phyloP scores from a whole-genome alignment of 2,113 vertebrate genomes.

The Ictalurus furcatus region DNA sequence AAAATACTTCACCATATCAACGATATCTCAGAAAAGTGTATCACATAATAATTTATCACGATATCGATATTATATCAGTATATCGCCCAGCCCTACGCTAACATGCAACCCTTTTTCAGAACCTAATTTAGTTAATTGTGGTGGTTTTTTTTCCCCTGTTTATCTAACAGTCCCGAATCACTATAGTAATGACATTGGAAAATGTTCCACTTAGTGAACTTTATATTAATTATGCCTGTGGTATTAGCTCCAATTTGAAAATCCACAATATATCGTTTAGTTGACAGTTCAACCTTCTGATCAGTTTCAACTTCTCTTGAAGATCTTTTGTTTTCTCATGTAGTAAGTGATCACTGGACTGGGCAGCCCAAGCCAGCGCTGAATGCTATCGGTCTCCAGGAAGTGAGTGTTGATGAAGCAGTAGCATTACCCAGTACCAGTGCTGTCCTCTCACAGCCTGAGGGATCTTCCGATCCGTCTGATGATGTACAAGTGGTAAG shows the following conservation, averaged over 20 bases:
- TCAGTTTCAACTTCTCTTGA: conserved; percentile 72
- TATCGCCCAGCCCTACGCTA: not conserved
- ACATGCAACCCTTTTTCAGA: not conserved
- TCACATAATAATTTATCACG: too few relatives aligned
- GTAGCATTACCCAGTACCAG: conserved; percentile 69
- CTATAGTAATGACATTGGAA: not conserved
- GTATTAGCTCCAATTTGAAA: not conserved
- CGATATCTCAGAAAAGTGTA: too few relatives aligned
- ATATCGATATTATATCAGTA: too few relatives aligned
- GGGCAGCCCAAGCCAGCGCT: conserved; percentile 69
- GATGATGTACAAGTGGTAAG: conserved; percentile 60
- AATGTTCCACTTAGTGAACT: conserved; percentile 4
- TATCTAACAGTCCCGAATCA: not conserved
- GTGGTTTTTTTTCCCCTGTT: not conserved
- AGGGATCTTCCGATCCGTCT: conserved; percentile 52
- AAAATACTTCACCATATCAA: too few relatives aligned
- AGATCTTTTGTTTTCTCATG: conserved; percentile 76
- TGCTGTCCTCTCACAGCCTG: conserved; percentile 41
- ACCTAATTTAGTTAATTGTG: not conserved
- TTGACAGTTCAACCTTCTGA: conserved; percentile 38
- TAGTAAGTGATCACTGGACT: conserved; percentile 82
- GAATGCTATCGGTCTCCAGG: conserved; percentile 65
- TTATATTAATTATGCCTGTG: conserved; percentile 2
- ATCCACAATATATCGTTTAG: conserved; percentile 25
- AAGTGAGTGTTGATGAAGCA: conserved; percentile 68